Evolutionary conservation across 1,140 invertebrate species (phyloP), one percentile per base, ranked within the genome.

Genomic region (Cepaea nemoralis): DNA sequence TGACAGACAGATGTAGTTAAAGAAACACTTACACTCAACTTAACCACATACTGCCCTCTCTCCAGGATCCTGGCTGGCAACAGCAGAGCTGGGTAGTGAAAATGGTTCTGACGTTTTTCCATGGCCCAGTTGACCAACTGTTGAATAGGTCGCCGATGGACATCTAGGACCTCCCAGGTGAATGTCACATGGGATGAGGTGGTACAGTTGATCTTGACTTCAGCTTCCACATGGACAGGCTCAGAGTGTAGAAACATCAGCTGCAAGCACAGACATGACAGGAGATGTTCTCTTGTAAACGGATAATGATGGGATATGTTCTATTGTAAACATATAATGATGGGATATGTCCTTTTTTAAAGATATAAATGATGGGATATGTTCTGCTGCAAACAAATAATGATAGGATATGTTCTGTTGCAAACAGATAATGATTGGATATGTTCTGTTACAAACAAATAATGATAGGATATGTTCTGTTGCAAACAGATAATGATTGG

Each of bases 181-280:
- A 50, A 80, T 37, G 22, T 35, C 0, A 80, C 42, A 33, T 27
- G 27, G 35, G 5, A 6, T 31, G 69, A 37, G 8, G 33, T n/a
- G 12, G 40, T 37, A 31, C 78, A 80, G 69, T 80, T 80, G 10
- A 80, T 39, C 31, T 31, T 73, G 19, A 80, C n/a, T n/a, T 80
- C 48, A 27, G 78, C 37, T 22, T 80, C 78, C 6, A 71, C 31
- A 33, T 35, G 27, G 22, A 80, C 39, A 2, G 45, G 27, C n/a
- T 80, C 78, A 31, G 78, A 80, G 24, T 55, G 40, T 14, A 67
- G 27, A 50, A 78, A 69, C n/a, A 45, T 0, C n/a, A 78, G 33
- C 59, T 78, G 22, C 27, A 73, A 39, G 19, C 39, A n/a, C 39
- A 70, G n/a, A 70, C 27, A 27, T n/a, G n/a, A 55, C 14, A 55